Conservation (phyloP, 2,888 invertebrate species). For the Drosophila melanocephala region DNA sequence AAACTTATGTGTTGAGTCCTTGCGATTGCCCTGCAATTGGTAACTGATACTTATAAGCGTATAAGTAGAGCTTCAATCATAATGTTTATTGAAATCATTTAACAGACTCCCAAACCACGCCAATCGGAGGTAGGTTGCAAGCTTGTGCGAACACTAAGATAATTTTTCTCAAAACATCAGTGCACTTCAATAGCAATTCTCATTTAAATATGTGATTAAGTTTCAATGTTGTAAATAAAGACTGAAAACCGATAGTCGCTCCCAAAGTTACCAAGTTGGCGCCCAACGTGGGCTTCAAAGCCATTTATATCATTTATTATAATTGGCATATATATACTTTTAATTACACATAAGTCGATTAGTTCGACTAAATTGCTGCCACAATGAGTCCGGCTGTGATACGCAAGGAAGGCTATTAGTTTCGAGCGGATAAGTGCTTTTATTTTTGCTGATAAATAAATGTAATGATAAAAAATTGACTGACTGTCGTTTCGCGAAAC, state of each 20-base stretch:
- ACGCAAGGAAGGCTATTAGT: constrained; percentile 10
- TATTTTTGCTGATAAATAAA: not conserved
- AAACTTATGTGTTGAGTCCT: not conserved
- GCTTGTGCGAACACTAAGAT: not conserved
- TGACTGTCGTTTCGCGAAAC: constrained; percentile 21
- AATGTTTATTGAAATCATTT: not conserved
- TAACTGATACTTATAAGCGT: not conserved
- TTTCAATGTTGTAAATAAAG: not conserved
- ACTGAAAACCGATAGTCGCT: not conserved
- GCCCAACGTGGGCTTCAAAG: constrained; percentile 1
- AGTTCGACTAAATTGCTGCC: constrained; percentile 1
- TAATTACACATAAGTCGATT: constrained; percentile 32
- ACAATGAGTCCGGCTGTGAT: not conserved
- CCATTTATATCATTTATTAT: not conserved
- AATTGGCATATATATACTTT: not conserved
- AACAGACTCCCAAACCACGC: not conserved
- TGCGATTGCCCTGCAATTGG: not conserved
- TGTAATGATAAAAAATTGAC: not conserved
- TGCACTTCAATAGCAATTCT: not conserved
- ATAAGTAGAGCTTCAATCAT: not conserved
- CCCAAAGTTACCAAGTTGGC: not conserved
- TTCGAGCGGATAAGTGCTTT: not conserved
- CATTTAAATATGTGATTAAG: not conserved
- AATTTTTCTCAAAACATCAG: not conserved
- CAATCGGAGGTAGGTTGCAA: not conserved